Conservation (phyloP, 2,797 vertebrate genomes). For the Okamejei kenojei region DNA sequence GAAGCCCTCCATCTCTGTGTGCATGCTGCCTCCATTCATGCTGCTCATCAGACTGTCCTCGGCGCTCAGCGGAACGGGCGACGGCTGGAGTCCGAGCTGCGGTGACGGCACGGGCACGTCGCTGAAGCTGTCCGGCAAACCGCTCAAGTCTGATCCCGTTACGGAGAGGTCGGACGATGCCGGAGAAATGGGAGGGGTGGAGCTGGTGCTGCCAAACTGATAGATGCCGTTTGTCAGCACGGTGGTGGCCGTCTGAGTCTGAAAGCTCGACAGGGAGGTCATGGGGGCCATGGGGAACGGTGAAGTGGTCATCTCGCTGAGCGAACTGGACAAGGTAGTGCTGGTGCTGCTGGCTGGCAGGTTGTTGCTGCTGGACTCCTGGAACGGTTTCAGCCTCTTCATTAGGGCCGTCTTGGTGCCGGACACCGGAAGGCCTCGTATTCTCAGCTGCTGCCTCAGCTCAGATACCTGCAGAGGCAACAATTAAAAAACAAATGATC, state of each 20-base stretch:
- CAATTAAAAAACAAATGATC: background rate
- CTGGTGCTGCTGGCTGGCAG: constrained; percentile 64
- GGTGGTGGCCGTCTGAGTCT: constrained; percentile 71
- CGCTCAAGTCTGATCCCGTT: constrained; percentile 60
- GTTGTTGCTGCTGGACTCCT: constrained; percentile 61
- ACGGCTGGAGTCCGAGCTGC: constrained; percentile 72
- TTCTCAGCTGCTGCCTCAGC: constrained; percentile 86
- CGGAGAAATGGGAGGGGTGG: constrained; percentile 87
- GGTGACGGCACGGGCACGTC: constrained; percentile 83
- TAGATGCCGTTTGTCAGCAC: constrained; percentile 80
- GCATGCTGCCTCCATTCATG: constrained; percentile 55
- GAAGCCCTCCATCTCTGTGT: constrained; percentile 63
- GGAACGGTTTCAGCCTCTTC: constrained; percentile 85
- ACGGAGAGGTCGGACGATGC: constrained; percentile 88
- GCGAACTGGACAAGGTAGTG: background rate
- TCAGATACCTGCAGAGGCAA: constrained; percentile 75
- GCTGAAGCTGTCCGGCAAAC: constrained; percentile 81
- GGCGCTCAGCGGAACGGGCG: constrained; percentile 63
- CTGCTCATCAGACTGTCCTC: constrained; percentile 71
- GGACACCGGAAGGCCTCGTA: constrained; percentile 87
- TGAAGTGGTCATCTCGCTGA: constrained; percentile 76
- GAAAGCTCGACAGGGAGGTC: constrained; percentile 70
- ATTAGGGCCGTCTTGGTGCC: constrained; percentile 92
- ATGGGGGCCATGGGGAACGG: constrained; percentile 85
- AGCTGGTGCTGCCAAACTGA: constrained; percentile 86